These are phyloP conservation scores for Trypoxylon attenuatum DNA, from an alignment of 2,888 invertebrate species.

Conservation along the genomic window DNA sequence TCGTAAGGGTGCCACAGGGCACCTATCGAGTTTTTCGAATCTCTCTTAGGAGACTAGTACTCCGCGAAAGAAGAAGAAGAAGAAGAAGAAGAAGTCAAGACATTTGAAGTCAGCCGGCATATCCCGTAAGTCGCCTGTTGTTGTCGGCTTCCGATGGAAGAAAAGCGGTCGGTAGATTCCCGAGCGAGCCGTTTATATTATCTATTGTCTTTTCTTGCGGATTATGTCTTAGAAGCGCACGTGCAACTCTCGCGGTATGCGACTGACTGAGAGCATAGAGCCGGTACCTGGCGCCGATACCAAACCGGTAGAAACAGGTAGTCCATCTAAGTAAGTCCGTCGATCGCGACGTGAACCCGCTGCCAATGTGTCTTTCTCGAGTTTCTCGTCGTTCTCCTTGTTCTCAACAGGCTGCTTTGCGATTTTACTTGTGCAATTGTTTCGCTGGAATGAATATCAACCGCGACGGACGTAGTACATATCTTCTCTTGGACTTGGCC, in stretches of 20 bases:
- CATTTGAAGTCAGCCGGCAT: too few relatives aligned
- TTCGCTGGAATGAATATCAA: constrained; percentile 18
- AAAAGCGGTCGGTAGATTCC: constrained; percentile 25
- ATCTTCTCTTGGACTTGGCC: background rate
- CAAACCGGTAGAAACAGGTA: constrained; percentile 60
- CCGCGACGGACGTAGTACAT: background rate
- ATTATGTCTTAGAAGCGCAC: constrained; percentile 31
- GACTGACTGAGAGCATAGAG: constrained; percentile 40
- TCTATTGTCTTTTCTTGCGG: constrained; percentile 43
- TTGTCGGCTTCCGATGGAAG: too few relatives aligned
- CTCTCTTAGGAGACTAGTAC: too few relatives aligned
- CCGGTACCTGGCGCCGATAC: constrained; percentile 62
- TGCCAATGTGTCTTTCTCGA: constrained; percentile 17
- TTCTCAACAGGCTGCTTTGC: constrained; percentile 11
- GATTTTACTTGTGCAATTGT: constrained; percentile 31
- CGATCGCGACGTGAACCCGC: constrained; percentile 17
- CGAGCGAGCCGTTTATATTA: constrained; percentile 39
- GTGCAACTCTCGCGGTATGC: constrained; percentile 40
- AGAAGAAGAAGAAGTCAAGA: too few relatives aligned
- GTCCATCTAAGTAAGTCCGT: constrained; percentile 54
- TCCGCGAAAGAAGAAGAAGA: background rate
- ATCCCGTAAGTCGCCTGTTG: too few relatives aligned
- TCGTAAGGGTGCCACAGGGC: too few relatives aligned
- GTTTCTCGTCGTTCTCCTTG: background rate
- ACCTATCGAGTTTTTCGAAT: too few relatives aligned